Conservation (phyloP, 2,113 vertebrate species). For the Channa argus region DNA sequence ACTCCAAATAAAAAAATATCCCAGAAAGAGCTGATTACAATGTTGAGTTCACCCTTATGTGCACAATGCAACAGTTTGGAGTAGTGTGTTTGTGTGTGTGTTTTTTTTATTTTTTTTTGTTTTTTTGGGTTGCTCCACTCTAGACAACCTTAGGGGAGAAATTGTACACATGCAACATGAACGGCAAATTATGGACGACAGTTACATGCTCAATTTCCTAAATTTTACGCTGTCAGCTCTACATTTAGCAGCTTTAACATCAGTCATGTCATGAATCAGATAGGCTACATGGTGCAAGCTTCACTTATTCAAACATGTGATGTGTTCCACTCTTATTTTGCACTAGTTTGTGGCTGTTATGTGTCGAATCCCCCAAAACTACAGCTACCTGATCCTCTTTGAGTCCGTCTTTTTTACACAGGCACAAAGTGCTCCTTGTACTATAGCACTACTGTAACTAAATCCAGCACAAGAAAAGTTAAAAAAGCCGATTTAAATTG, state of each 20-base stretch:
- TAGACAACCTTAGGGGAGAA: too few relatives aligned
- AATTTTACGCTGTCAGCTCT: background rate
- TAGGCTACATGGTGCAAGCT: background rate
- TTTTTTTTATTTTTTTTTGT: too few relatives aligned
- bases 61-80: conserved; percentile 21
- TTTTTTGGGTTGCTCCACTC: too few relatives aligned
- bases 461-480: conserved; percentile 42
- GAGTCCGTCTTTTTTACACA: background rate
- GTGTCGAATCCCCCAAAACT: conserved; percentile 23
- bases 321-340: background rate
- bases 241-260: conserved; percentile 27
- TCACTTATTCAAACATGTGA: background rate
- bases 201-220: background rate
- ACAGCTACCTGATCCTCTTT: conserved; percentile 11
- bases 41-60: too few relatives aligned
- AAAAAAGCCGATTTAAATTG: conserved; percentile 37
- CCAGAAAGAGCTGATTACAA: background rate
- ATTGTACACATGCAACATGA: too few relatives aligned
- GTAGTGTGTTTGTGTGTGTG: conserved; percentile 4
- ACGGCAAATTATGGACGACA: too few relatives aligned
- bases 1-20: background rate
- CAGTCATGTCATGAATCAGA: conserved; percentile 3
- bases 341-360: conserved; percentile 29
- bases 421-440: conserved; percentile 8
- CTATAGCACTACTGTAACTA: background rate